These are phyloP conservation scores for Tupiocoris notatus DNA, from an alignment of 2,888 invertebrate species.

Conservation along the genomic window DNA sequence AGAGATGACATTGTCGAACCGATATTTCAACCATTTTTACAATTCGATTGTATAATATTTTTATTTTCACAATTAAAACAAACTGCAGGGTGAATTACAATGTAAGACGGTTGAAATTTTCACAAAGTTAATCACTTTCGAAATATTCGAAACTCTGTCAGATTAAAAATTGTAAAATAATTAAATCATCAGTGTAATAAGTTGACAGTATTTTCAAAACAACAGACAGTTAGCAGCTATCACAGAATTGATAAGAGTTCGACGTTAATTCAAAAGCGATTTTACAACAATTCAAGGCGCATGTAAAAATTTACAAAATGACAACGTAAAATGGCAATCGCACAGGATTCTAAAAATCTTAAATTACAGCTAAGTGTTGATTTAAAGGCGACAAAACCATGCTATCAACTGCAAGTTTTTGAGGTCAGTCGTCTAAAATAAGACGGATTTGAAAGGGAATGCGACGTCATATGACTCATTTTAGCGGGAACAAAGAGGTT, in stretches of 20 bases:
- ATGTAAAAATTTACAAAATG: not conserved
- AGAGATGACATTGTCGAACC: no score
- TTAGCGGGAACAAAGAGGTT: not conserved
- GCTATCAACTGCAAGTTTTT: not conserved
- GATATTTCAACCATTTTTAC: no score
- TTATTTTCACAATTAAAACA: not conserved
- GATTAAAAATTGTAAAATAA: not conserved
- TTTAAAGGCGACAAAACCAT: not conserved
- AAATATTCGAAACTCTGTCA: no score
- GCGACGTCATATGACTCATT: no score
- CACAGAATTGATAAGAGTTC: constrained; percentile 6
- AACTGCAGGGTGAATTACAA: not conserved
- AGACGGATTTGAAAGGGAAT: not conserved
- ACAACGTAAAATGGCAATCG: not conserved
- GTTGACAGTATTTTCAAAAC: not conserved
- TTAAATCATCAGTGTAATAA: not conserved
- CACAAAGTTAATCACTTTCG: not conserved
- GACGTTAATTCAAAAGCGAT: constrained; percentile 1
- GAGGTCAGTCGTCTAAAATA: not conserved
- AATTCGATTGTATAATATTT: no score
- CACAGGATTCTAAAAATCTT: no score
- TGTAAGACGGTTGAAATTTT: not conserved
- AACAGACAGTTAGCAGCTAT: constrained; percentile 1
- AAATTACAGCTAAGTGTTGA: no score
- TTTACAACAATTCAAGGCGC: not conserved